phyloP scores from a whole-genome alignment of 2,113 vertebrate genomes.

The Microcebus murinus region DNA sequence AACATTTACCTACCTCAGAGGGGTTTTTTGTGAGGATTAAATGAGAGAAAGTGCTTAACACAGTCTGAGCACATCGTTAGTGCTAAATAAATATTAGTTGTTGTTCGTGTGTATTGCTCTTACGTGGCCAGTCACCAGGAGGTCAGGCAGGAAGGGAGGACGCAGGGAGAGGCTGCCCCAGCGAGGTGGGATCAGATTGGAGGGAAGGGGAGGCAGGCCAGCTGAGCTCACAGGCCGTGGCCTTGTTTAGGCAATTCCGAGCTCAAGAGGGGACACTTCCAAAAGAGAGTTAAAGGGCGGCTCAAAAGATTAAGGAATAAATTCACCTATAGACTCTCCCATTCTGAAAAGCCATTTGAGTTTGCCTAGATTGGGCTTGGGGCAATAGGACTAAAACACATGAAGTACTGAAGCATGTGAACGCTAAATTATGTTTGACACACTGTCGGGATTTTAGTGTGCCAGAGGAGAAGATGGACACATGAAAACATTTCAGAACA shows the following conservation, averaged over 20 bases:
- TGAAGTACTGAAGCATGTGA: not conserved
- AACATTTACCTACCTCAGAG: slow-evolving; percentile 75
- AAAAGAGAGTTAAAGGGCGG: slow-evolving; percentile 88
- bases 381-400: not conserved
- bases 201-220: not conserved
- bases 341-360: not conserved
- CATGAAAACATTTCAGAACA: not conserved
- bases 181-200: not conserved
- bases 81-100: slow-evolving; percentile 66
- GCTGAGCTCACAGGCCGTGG: not conserved
- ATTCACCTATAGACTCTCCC: not conserved
- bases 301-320: slow-evolving; percentile 81
- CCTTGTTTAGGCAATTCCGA: slow-evolving; percentile 58
- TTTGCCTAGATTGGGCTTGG: not conserved
- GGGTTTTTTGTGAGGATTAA: slow-evolving; percentile 39
- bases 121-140: not conserved
- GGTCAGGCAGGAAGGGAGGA: not conserved
- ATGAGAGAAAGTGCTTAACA: slow-evolving; percentile 60
- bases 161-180: not conserved
- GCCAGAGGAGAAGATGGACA: not conserved
- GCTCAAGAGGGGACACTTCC: slow-evolving; percentile 82
- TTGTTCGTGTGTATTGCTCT: not conserved
- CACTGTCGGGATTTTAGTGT: no score
- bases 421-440: not conserved
- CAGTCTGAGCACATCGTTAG: slow-evolving; percentile 43